Conservation (phyloP, 1,140 invertebrate genomes). For the Drosophila sproati region DNA sequence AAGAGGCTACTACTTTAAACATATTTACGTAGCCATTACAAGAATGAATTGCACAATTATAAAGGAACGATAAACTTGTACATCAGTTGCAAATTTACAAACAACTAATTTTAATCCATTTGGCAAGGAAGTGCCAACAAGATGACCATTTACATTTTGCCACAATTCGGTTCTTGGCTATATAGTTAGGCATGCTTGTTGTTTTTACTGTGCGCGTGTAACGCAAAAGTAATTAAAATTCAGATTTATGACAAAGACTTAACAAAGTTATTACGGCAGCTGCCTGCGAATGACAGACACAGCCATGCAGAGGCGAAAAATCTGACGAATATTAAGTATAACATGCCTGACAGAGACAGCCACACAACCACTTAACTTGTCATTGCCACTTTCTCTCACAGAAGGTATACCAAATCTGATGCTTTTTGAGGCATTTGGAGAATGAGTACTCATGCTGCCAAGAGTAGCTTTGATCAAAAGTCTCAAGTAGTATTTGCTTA, state of each 20-base stretch:
- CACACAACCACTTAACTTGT: constrained; percentile 23
- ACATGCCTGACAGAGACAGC: constrained; percentile 12
- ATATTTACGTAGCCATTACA: too few relatives aligned
- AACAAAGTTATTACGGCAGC: constrained; percentile 65
- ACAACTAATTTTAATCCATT: neutral
- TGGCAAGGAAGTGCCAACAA: constrained; percentile 22
- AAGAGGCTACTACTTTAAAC: too few relatives aligned
- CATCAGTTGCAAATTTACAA: too few relatives aligned
- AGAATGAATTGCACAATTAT: too few relatives aligned
- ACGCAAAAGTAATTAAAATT: constrained; percentile 69
- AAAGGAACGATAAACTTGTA: too few relatives aligned
- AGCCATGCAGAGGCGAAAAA: neutral
- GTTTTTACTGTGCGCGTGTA: constrained; percentile 9
- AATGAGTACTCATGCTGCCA: constrained; percentile 7
- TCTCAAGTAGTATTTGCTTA: too few relatives aligned
- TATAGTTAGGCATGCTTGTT: neutral
- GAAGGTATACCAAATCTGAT: neutral
- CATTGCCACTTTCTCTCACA: constrained; percentile 21
- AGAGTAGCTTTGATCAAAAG: too few relatives aligned
- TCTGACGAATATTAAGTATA: constrained; percentile 16
- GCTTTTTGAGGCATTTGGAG: neutral
- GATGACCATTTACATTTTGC: constrained; percentile 19
- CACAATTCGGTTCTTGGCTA: constrained; percentile 32
- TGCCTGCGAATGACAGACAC: constrained; percentile 47
- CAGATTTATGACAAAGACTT: constrained; percentile 73